Conservation (phyloP, 2,888 invertebrate genomes). For the Agriopis aurantiaria region DNA sequence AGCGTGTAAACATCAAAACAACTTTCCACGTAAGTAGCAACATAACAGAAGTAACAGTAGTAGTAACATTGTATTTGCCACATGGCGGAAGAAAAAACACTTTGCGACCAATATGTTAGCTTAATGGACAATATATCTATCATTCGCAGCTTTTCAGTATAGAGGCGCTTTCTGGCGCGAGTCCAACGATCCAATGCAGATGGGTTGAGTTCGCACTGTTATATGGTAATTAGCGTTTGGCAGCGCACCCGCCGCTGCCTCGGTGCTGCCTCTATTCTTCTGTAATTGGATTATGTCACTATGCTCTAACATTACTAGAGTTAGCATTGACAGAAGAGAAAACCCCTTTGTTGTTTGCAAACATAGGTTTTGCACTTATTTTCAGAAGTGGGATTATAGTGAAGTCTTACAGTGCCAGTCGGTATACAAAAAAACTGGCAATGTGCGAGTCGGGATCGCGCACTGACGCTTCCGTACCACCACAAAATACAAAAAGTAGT, state of each 20-base stretch:
- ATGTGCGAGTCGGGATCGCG: too few species aligned
- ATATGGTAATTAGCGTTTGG: slow-evolving; percentile 26
- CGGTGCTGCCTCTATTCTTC: background rate
- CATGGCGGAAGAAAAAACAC: background rate
- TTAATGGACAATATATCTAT: slow-evolving; percentile 9
- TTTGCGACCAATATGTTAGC: background rate
- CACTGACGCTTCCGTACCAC: too few species aligned
- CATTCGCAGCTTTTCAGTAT: slow-evolving; percentile 9
- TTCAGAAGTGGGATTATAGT: background rate
- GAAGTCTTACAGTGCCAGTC: too few species aligned
- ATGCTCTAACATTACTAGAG: background rate
- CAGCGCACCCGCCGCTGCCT: slow-evolving; percentile 10
- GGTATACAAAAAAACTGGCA: too few species aligned
- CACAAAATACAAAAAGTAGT: too few species aligned
- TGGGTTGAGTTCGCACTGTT: slow-evolving; percentile 39
- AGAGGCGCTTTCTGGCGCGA: slow-evolving; percentile 50
- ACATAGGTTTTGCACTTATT: background rate
- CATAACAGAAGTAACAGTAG: too few species aligned
- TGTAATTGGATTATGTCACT: slow-evolving; percentile 24
- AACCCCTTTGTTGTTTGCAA: background rate
- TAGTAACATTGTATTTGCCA: background rate
- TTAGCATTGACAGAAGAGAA: background rate
- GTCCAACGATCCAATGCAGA: slow-evolving; percentile 64
- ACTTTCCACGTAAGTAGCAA: background rate
- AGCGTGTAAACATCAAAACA: background rate